Conservation (phyloP, 2,888 invertebrate species). For the Apotomis betuletana region DNA sequence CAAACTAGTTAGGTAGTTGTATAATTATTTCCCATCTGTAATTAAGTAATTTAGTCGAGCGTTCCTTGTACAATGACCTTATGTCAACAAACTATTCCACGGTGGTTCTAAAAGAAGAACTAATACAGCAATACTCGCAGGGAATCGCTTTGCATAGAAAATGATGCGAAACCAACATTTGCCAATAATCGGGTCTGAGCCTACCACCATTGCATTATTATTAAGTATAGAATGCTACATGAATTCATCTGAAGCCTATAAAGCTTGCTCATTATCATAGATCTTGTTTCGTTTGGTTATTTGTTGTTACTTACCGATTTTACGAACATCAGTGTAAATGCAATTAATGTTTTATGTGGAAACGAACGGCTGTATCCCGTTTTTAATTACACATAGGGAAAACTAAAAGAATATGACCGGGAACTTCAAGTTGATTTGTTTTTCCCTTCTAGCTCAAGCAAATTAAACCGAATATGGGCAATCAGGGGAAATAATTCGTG, state of each 20-base stretch:
- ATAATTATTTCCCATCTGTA: neutral
- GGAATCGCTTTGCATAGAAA: constrained; percentile 38
- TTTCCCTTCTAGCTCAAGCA: no score
- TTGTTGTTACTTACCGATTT: constrained; percentile 11
- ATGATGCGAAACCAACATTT: constrained; percentile 41
- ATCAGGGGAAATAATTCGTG: no score
- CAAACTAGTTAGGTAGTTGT: no score
- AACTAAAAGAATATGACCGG: no score
- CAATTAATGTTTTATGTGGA: constrained; percentile 19
- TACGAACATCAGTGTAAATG: constrained; percentile 6
- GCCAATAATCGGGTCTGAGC: constrained; percentile 25
- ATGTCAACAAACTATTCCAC: constrained; percentile 13
- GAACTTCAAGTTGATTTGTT: no score
- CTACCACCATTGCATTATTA: neutral
- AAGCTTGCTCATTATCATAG: no score
- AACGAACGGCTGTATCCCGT: neutral
- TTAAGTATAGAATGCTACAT: neutral
- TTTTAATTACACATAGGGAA: neutral
- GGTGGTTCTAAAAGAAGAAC: constrained; percentile 24
- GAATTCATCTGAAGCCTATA: no score
- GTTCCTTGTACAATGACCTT: neutral
- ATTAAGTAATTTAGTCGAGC: neutral
- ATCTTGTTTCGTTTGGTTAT: no score
- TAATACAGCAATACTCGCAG: constrained; percentile 32
- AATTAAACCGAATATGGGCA: no score